These are phyloP conservation scores for Augochlora pura DNA, from an alignment of 1,140 invertebrate species.

Conservation along the genomic window DNA sequence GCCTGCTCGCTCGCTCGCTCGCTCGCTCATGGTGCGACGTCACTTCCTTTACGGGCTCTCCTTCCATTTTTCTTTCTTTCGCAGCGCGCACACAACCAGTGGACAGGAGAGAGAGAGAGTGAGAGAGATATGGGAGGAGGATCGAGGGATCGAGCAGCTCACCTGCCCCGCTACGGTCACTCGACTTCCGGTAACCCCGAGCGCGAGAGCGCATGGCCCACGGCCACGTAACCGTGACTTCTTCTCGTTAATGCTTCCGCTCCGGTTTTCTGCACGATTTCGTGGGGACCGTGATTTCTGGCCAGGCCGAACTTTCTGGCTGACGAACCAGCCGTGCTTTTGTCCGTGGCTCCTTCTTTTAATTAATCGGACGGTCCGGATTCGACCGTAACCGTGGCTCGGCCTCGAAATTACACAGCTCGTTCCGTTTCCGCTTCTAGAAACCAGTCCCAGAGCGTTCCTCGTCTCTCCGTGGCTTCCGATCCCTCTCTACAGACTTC, in stretches of 20 bases:
- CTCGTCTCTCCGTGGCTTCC: too few species aligned
- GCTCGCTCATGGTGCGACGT: conserved; percentile 28
- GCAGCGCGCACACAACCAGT: neutral
- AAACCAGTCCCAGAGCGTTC: neutral
- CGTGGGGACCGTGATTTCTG: neutral
- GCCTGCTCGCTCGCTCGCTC: too few species aligned
- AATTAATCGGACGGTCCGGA: neutral
- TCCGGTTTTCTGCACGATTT: conserved; percentile 37
- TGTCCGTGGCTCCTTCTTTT: neutral
- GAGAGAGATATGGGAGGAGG: conserved; percentile 12
- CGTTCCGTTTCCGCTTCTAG: too few species aligned
- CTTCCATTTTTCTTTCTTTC: conserved; percentile 8
- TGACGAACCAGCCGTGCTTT: too few species aligned
- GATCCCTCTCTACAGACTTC: too few species aligned
- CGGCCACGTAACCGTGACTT: conserved; percentile 65
- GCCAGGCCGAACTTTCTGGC: neutral
- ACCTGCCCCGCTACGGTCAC: conserved; percentile 69
- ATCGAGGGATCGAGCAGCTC: conserved; percentile 47
- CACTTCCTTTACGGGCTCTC: conserved; percentile 45
- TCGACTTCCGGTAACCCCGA: conserved; percentile 73
- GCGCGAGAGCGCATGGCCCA: conserved; percentile 55
- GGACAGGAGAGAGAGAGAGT: conserved; percentile 12
- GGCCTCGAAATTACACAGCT: neutral
- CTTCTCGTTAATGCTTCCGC: conserved; percentile 64
- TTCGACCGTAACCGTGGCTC: neutral